A percentile compares a stretch with the other conserved stretches of the same genome.
phyloP scores from a whole-genome alignment of 2,113 vertebrate species.

The Myotis yumanensis region DNA sequence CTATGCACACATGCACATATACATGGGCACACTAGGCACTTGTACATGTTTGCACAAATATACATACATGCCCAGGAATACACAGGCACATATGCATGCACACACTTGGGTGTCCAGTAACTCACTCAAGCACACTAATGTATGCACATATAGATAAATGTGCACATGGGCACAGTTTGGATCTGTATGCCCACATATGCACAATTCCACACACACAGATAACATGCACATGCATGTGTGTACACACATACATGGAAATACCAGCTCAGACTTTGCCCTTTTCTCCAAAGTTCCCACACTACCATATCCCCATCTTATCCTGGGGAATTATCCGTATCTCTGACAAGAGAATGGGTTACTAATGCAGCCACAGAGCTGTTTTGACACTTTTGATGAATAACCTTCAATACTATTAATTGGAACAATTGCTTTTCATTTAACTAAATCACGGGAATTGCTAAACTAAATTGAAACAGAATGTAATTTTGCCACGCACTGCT shows the following conservation, averaged over 20 bases:
- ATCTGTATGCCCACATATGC: not conserved
- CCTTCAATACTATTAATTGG: conserved; percentile 96
- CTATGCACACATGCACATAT: not conserved
- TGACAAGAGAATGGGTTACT: conserved; percentile 90
- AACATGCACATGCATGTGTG: not conserved
- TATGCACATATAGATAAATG: not conserved
- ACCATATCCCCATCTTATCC: conserved; percentile 76
- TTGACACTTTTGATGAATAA: conserved; percentile 93
- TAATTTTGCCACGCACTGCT: conserved; percentile 88
- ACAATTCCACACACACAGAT: not conserved
- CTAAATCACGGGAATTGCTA: conserved; percentile 90
- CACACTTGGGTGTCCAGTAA: not conserved
- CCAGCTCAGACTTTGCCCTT: conserved; percentile 16
- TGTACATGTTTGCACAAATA: not conserved
- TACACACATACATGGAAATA: not conserved
- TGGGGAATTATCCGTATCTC: conserved; percentile 85
- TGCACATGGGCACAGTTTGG: not conserved
- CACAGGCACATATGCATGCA: not conserved
- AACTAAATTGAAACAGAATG: conserved; percentile 91
- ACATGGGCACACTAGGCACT: not conserved
- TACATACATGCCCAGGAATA: not conserved
- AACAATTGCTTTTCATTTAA: conserved; percentile 95
- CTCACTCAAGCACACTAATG: not conserved
- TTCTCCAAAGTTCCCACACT: not conserved
- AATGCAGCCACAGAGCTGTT: conserved; percentile 89